Conservation (phyloP, 2,797 vertebrate species). For the Muscicapa comitata region DNA sequence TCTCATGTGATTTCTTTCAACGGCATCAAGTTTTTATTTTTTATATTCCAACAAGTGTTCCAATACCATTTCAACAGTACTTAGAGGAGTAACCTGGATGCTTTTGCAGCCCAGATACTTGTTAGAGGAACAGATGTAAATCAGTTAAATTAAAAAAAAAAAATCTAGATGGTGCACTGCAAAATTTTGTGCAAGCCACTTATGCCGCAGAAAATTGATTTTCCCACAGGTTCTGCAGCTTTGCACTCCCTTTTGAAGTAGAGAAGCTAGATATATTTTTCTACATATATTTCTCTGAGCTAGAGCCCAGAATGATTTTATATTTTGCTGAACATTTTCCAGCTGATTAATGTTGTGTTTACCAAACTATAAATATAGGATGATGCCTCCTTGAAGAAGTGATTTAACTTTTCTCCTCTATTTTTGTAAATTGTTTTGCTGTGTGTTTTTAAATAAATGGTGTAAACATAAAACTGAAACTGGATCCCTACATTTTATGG, state of each 20-base stretch:
- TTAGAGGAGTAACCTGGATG: not conserved
- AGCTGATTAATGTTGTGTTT: slow-evolving; percentile 59
- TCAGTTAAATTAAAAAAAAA: not conserved
- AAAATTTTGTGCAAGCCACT: slow-evolving; percentile 34
- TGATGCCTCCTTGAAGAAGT: slow-evolving; percentile 9
- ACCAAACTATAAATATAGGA: slow-evolving; percentile 25
- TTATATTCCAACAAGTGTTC: not conserved
- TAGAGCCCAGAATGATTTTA: not conserved
- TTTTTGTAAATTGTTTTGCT: slow-evolving; percentile 14
- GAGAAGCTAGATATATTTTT: slow-evolving; percentile 38
- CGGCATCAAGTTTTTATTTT: not conserved
- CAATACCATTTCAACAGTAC: not conserved
- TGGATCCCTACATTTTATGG: not conserved
- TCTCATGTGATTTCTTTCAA: not conserved
- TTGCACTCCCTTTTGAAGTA: slow-evolving; percentile 58
- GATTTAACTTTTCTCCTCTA: not conserved
- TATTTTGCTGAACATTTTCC: slow-evolving; percentile 45
- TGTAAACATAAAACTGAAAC: not conserved
- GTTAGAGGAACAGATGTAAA: not conserved
- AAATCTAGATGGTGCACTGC: not conserved
- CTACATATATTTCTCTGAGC: slow-evolving; percentile 44
- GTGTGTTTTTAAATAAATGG: not conserved
- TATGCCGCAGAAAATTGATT: slow-evolving; percentile 60
- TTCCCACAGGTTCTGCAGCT: slow-evolving; percentile 49
- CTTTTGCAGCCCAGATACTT: not conserved